Evolutionary conservation across 2,113 vertebrate genomes (phyloP).

Genomic region (Puffinus mauretanicus): DNA sequence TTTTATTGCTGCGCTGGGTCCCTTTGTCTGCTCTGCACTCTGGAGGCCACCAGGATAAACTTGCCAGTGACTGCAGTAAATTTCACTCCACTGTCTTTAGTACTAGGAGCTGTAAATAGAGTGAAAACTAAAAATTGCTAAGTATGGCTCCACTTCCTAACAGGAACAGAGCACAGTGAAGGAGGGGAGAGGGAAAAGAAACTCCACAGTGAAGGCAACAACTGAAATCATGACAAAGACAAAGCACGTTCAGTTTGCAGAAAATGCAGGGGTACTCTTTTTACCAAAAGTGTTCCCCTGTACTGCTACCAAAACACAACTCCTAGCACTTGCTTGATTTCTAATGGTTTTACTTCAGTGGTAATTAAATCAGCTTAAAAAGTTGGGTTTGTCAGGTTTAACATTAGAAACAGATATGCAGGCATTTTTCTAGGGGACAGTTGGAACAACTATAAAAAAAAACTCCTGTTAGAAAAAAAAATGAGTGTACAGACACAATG

Average conservation of each 20-base stretch:
- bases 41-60: slow-evolving; percentile 38
- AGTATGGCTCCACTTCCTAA: neutral
- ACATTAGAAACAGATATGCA: neutral
- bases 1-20: slow-evolving; percentile 25
- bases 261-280: neutral
- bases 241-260: neutral
- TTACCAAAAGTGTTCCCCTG: neutral
- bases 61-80: neutral
- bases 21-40: slow-evolving; percentile 54
- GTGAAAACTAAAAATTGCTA: neutral
- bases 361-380: neutral
- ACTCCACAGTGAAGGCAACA: neutral
- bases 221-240: neutral
- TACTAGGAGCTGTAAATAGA: neutral
- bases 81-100: neutral
- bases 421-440: neutral
- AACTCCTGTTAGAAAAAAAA: neutral
- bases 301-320: neutral
- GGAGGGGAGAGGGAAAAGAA: neutral
- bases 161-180: neutral
- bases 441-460: neutral
- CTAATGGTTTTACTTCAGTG: neutral
- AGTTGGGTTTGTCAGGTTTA: neutral
- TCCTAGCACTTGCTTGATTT: neutral
- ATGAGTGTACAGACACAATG: neutral